Percentiles rank a stretch among this genome's conserved stretches.
These are phyloP conservation scores for Periparus ater DNA, from an alignment of 2,797 vertebrate species.

Conservation along the genomic window DNA sequence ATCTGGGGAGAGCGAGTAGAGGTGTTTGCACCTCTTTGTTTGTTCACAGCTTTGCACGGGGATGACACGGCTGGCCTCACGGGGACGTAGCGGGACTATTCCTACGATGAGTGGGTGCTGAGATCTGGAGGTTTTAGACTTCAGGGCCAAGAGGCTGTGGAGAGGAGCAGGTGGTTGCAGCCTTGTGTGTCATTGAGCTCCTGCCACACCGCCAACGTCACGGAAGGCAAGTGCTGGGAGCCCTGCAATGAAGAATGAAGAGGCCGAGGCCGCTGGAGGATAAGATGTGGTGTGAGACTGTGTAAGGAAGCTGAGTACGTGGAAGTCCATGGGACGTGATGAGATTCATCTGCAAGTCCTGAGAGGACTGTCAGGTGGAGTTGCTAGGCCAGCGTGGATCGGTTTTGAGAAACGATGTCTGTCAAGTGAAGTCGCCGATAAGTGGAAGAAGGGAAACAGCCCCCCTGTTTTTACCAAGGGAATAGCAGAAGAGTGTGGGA, in stretches of 20 bases:
- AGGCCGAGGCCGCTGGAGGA: background rate
- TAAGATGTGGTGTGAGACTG: background rate
- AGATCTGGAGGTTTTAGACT: no score
- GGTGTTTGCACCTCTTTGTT: no score
- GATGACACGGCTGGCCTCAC: no score
- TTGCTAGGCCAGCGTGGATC: background rate
- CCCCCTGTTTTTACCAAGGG: background rate
- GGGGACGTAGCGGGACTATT: no score
- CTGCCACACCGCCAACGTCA: accelerated
- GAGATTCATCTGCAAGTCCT: background rate
- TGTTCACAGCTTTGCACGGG: no score
- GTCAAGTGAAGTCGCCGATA: no score
- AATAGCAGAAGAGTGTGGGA: background rate
- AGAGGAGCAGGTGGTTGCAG: no score
- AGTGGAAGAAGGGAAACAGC: background rate
- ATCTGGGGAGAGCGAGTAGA: no score
- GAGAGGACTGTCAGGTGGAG: background rate
- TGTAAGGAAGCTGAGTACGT: background rate
- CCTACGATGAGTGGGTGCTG: no score
- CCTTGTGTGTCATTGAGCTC: no score
- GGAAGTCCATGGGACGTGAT: background rate
- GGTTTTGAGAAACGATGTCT: background rate
- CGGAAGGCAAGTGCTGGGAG: no score
- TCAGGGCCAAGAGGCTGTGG: no score
- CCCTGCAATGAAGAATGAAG: background rate